Evolutionary conservation across 1,140 invertebrate species (phyloP).

Genomic region (Conus betulinus): DNA sequence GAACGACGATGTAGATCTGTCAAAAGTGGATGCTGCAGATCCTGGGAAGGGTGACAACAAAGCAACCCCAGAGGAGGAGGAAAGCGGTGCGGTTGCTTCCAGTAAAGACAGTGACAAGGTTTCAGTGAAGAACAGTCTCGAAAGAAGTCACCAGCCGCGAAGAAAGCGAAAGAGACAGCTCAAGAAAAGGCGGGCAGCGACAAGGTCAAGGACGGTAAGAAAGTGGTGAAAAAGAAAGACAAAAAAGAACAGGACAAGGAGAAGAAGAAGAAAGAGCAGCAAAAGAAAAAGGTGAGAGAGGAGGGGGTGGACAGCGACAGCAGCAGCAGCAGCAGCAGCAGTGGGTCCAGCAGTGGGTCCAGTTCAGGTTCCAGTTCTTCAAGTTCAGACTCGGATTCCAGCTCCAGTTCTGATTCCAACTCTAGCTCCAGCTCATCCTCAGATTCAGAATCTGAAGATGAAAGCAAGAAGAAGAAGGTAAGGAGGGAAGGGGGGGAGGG

Average conservation of each 20-base stretch:
- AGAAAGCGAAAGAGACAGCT: neutral
- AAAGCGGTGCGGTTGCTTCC: neutral
- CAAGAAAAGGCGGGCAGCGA: constrained; percentile 11
- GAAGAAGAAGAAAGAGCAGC: constrained; percentile 28
- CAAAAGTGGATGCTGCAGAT: neutral
- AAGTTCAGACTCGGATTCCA: constrained; percentile 12
- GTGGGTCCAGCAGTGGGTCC: constrained; percentile 33
- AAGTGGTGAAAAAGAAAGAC: neutral
- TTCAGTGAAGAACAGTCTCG: constrained; percentile 11
- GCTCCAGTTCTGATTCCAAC: constrained; percentile 20
- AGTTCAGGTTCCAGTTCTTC: constrained; percentile 50
- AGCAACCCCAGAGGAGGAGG: neutral
- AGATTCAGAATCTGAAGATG: constrained; percentile 10
- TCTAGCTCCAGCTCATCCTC: constrained; percentile 38
- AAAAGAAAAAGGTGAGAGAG: neutral
- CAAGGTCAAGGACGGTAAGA: constrained; percentile 14
- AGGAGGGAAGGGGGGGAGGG: neutral
- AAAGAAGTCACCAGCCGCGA: neutral
- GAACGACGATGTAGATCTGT: constrained; percentile 10
- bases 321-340: neutral
- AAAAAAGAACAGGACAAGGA: constrained; percentile 18
- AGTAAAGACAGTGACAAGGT: neutral
- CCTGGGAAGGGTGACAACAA: neutral
- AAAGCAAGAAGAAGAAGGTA: constrained; percentile 30
- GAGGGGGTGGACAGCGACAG: constrained; percentile 9